A percentile compares a stretch with the other conserved stretches of the same genome.
These are phyloP conservation scores for Cervus canadensis DNA, from an alignment of 2,113 vertebrate species.

Conservation along the genomic window DNA sequence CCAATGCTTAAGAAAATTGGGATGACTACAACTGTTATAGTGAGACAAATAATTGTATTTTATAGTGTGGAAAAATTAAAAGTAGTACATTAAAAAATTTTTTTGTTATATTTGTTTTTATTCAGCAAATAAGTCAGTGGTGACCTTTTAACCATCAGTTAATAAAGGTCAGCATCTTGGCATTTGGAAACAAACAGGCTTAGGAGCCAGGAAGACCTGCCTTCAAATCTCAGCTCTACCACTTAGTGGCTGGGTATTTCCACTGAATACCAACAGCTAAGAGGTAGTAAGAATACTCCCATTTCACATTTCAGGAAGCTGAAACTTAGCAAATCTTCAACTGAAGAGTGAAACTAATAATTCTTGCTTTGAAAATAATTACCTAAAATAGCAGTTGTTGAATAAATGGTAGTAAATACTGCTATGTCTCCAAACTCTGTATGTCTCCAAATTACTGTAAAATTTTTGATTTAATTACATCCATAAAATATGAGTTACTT, in stretches of 20 bases:
- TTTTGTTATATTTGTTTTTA: not conserved
- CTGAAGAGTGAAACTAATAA: not conserved
- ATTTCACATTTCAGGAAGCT: not conserved
- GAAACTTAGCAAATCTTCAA: not conserved
- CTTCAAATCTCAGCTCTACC: not conserved
- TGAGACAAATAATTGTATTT: not conserved
- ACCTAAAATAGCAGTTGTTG: not conserved
- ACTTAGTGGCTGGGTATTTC: not conserved
- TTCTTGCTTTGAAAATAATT: not conserved
- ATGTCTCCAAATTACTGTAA: not conserved
- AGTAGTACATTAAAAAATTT: not conserved
- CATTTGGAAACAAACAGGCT: not conserved
- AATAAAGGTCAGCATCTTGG: not conserved
- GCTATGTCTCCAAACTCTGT: not conserved
- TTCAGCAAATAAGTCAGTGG: not conserved
- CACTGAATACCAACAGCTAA: not conserved
- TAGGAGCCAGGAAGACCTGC: not conserved
- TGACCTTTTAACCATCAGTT: not conserved
- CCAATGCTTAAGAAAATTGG: not conserved
- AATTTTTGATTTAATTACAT: not conserved
- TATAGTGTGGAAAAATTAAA: not conserved
- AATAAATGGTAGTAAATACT: not conserved
- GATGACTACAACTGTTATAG: not conserved
- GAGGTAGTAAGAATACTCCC: not conserved
- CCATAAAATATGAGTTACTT: not conserved